These are phyloP conservation scores for Melanotaenia maccullochi DNA, from an alignment of 2,797 vertebrate species.

Conservation along the genomic window DNA sequence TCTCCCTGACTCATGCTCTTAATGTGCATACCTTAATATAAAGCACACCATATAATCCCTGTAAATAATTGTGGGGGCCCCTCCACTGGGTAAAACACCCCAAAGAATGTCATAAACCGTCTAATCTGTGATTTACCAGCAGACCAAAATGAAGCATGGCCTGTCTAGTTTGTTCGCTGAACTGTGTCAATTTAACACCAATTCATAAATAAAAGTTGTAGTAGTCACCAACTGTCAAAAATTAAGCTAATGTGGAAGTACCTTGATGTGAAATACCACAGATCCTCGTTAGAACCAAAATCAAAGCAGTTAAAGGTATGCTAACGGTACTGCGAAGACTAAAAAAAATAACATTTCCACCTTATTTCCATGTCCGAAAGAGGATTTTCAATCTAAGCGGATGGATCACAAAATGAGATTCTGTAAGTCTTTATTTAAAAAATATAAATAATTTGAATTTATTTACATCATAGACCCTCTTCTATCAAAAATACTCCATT, in stretches of 20 bases:
- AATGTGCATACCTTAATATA: constrained; percentile 80
- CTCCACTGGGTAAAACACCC: constrained; percentile 72
- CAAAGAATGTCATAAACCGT: constrained; percentile 83
- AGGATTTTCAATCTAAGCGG: background rate
- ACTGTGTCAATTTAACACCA: constrained; percentile 31
- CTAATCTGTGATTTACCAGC: constrained; percentile 81
- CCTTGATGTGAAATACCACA: background rate
- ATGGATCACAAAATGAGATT: background rate
- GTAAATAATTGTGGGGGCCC: constrained; percentile 73
- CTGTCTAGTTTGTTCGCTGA: constrained; percentile 28
- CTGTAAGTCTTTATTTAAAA: background rate
- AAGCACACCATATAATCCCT: constrained; percentile 77
- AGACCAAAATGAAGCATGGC: constrained; percentile 54
- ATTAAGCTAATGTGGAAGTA: background rate
- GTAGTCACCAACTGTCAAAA: background rate
- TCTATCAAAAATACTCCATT: background rate
- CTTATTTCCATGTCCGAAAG: no score
- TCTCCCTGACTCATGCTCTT: constrained; percentile 68
- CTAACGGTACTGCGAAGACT: background rate
- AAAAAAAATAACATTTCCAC: background rate
- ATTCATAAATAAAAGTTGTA: constrained; percentile 11
- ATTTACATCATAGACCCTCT: background rate
- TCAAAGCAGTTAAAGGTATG: background rate
- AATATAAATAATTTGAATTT: background rate
- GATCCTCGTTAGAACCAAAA: background rate